Evolutionary conservation across 1,140 invertebrate species (phyloP), one percentile per base, ranked within the genome.

Genomic region (Wasmannia auropunctata): DNA sequence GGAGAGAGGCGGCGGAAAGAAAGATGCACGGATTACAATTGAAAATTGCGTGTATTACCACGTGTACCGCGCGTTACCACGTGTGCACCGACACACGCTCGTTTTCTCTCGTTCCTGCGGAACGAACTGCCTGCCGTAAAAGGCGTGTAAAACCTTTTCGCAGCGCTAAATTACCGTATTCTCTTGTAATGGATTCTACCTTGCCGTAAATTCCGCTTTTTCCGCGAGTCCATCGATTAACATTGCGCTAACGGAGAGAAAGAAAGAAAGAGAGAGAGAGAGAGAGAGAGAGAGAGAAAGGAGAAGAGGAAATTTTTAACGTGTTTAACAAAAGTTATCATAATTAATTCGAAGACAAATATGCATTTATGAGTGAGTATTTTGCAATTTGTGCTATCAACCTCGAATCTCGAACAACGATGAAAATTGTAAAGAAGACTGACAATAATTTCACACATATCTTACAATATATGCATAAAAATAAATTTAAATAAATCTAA

Each of bases 21-120:
- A 60, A 58, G 70, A 74, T 43, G 19, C 65, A 54, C 49, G 11
- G 49, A 81, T 56, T 43, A 81, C 79, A 83, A 60, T n/a, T 83
- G 67, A 74, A 74, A 83, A 74, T 74, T 58, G 22, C 22, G 22
- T 25, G 19, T 7, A 43, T 16, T 58, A 54, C 16, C 62, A 51
- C 43, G 56, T 62, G 43, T 34, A 16, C 19, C 37, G 22, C 3
- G 46, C 31, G 28, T n/a, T 2, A 43, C 28, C 58, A 51, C 62
- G 76, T 51, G 43, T 46, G 43, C 22, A 3, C 14, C 11, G 34
- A 11, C 25, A 25, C n/a, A 37, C n/a, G 40, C 58, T 79, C 62
- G 16, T 51, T 37, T 67, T 46, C 60, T 60, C 37, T 51, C 43
- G 11, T 54, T 43, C 25, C 25, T n/a, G 3, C 31, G 22, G 25